These are phyloP conservation scores for Allobates femoralis DNA, from an alignment of 2,797 vertebrate genomes.

Conservation along the genomic window DNA sequence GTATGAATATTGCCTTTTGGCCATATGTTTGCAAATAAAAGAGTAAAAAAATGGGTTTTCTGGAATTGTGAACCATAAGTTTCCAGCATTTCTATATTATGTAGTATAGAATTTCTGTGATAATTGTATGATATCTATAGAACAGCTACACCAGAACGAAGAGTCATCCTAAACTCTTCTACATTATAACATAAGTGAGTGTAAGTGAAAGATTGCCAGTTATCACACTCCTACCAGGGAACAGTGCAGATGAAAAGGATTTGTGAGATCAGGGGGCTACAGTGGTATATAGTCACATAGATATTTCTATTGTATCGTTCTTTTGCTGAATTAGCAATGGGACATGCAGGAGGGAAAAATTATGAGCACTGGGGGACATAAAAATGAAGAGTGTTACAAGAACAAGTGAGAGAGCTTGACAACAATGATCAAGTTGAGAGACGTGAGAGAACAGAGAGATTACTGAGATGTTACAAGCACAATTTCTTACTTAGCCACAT, in stretches of 20 bases:
- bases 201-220: conserved; percentile 13
- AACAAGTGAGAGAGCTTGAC: conserved; percentile 22
- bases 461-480: conserved; percentile 27
- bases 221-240: not conserved
- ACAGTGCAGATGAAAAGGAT: conserved; percentile 4
- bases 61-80: not conserved
- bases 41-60: not conserved
- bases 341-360: conserved; percentile 15
- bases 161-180: not conserved
- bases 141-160: not conserved
- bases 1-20: not conserved
- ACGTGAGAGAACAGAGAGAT: conserved; percentile 33
- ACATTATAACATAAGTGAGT: conserved; percentile 5
- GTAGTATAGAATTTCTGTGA: not conserved
- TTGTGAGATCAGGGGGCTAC: not conserved
- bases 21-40: not conserved
- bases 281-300: not conserved
- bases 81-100: not conserved
- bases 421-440: conserved; percentile 22
- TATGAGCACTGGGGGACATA: not conserved
- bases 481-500: conserved; percentile 22
- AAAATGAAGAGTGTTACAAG: conserved; percentile 26
- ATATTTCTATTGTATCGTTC: conserved; percentile 12
- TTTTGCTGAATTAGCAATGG: conserved; percentile 23
- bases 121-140: not conserved